These are phyloP conservation scores for Eupithecia abbreviata DNA, from an alignment of 2,888 invertebrate species.

Conservation along the genomic window DNA sequence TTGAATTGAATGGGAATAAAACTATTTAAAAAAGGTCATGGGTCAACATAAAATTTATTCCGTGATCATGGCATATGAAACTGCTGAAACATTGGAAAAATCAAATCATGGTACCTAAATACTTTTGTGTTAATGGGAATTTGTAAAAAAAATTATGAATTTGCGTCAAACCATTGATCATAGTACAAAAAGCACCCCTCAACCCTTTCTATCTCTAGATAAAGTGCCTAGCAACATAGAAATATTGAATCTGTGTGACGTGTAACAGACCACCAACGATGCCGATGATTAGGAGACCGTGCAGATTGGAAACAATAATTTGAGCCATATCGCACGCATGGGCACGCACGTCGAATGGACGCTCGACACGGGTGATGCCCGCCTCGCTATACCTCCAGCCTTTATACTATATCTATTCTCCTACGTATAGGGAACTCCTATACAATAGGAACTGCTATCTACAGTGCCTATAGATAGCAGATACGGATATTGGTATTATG, in stretches of 20 bases:
- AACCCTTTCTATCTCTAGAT: background rate
- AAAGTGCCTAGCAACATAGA: background rate
- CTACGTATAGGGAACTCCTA: background rate
- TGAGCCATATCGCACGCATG: slow-evolving; percentile 45
- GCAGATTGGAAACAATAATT: slow-evolving; percentile 47
- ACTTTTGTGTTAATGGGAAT: no score
- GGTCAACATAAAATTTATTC: no score
- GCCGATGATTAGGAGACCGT: slow-evolving; percentile 32
- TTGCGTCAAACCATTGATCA: background rate
- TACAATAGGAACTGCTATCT: background rate
- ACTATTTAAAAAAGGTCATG: no score
- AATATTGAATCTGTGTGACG: background rate
- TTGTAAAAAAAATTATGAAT: background rate
- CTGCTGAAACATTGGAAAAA: no score
- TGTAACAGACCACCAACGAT: background rate
- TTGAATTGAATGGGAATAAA: no score
- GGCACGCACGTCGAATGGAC: slow-evolving; percentile 51
- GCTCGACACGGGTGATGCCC: slow-evolving; percentile 49
- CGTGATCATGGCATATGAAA: no score
- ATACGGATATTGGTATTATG: background rate
- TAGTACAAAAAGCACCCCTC: background rate
- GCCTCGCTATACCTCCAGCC: background rate
- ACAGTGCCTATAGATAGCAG: background rate
- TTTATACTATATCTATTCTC: background rate
- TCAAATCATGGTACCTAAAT: no score